Base-by-base conservation (phyloP, 2,797 vertebrate species). In the Amblyraja radiata region DNA sequence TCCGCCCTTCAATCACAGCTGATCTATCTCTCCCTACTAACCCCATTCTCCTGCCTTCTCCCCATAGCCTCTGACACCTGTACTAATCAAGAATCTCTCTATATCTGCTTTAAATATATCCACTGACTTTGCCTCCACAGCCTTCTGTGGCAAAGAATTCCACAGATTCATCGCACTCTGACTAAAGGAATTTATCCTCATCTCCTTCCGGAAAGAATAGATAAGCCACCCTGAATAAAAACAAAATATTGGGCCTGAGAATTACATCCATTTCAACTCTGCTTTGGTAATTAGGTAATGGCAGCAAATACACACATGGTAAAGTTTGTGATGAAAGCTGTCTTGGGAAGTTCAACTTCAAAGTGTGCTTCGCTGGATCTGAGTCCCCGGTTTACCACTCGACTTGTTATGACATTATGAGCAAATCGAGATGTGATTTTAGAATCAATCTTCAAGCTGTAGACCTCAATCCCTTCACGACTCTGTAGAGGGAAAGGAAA, bases 291-390 rank as follows among this genome's bases (percentile, higher is more conserved):
- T 88, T 61, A 14, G 84, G n/a, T 65, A 68, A 68, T 88, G 21
- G 61, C 63, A 36, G n/a, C 79, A 58, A 83, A 84, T 93, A 96
- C 97, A 93, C 93, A 99, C 98, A 99, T 97, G 97, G 95, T 98
- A 94, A 99, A 99, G 95, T 98, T 98, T 94, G 97, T 97, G 95
- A 99, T 99, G 96, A 98, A 99, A 93, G 98, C 97, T 0, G 97
- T 98, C 94, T 98, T 99, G 90, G 98, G 98, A 88, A 99, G 96
- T 0, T 99, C 98, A 95, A 99, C 95, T 74, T 98, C 97, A 1
- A 98, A 99, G 94, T 96, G 94, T 71, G 97, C 97, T 95, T 99
- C 98, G 94, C 96, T 96, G 58, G 98, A 96, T 68, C 93, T 7
- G 0, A 95, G 96, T 81, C 96, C 98, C 77, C 94, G 97, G 95